Evolutionary conservation across 2,113 vertebrate species (phyloP).

Genomic region (Ia io): DNA sequence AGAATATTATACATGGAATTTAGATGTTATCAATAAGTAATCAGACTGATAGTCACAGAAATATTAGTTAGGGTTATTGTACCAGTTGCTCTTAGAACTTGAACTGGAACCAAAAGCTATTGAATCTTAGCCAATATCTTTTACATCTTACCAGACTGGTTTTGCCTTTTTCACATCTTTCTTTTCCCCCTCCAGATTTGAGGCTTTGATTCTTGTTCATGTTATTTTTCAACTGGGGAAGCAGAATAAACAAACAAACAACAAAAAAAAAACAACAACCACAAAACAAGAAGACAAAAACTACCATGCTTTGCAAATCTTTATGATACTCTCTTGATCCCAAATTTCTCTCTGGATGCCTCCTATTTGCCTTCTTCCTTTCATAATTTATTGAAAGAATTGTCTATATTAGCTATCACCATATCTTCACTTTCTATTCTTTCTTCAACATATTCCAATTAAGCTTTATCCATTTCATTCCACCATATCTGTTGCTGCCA

Average conservation of each 20-base stretch:
- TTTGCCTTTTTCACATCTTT: background rate
- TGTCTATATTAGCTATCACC: background rate
- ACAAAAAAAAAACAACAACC: too few relatives aligned
- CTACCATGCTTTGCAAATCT: background rate
- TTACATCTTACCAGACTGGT: background rate
- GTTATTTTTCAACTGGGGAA: slow-evolving; percentile 5
- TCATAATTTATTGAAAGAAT: background rate
- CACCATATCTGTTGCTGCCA: background rate
- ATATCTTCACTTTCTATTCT: background rate
- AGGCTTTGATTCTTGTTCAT: background rate
- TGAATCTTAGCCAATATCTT: background rate
- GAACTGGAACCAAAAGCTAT: background rate
- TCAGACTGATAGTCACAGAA: background rate
- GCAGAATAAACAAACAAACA: background rate
- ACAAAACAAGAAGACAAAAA: background rate
- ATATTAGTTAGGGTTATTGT: background rate
- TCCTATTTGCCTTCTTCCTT: background rate
- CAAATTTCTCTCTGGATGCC: background rate
- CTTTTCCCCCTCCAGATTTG: background rate
- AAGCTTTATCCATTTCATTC: background rate
- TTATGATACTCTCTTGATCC: background rate
- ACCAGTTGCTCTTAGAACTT: background rate
- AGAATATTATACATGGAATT: slow-evolving; percentile 2
- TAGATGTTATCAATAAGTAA: slow-evolving; percentile 18
- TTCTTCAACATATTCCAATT: background rate